phyloP scores from a whole-genome alignment of 2,888 invertebrate genomes.

The Lasioglossum lativentre region DNA sequence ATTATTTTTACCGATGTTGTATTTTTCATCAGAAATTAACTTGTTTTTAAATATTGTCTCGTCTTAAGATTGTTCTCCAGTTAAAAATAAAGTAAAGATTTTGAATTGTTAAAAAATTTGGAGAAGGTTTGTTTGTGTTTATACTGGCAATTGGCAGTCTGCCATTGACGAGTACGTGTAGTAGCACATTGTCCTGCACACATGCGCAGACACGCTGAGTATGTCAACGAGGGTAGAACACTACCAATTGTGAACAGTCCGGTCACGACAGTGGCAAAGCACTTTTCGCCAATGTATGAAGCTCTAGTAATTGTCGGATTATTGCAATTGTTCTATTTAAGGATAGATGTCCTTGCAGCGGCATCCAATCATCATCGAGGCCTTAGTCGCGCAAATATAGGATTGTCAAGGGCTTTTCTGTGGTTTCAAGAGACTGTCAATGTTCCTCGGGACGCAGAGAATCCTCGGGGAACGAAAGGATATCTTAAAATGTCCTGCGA shows the following conservation, averaged over 20 bases:
- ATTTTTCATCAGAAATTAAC: not conserved
- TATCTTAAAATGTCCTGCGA: not conserved
- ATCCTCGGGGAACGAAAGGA: not conserved
- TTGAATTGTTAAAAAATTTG: not conserved
- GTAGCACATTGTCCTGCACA: not conserved
- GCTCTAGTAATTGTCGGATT: not conserved
- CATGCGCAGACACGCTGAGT: slow-evolving; percentile 18
- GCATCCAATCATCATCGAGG: not conserved
- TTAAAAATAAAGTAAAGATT: not conserved
- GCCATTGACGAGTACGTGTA: slow-evolving; percentile 13
- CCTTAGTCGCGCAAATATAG: not conserved
- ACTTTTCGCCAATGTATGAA: not conserved
- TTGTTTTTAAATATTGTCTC: not conserved
- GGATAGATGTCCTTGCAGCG: not conserved
- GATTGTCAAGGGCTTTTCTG: not conserved
- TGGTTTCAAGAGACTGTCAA: not conserved
- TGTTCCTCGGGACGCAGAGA: not conserved
- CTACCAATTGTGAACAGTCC: slow-evolving; percentile 30
- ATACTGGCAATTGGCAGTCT: not conserved
- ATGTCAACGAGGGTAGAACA: not conserved
- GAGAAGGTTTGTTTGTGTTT: not conserved
- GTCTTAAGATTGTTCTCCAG: not conserved
- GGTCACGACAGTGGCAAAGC: slow-evolving; percentile 11
- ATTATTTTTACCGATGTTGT: not conserved
- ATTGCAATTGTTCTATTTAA: not conserved